phyloP scores from a whole-genome alignment of 92 coral and sea anemone genomes.

The Actinostola sp. region DNA sequence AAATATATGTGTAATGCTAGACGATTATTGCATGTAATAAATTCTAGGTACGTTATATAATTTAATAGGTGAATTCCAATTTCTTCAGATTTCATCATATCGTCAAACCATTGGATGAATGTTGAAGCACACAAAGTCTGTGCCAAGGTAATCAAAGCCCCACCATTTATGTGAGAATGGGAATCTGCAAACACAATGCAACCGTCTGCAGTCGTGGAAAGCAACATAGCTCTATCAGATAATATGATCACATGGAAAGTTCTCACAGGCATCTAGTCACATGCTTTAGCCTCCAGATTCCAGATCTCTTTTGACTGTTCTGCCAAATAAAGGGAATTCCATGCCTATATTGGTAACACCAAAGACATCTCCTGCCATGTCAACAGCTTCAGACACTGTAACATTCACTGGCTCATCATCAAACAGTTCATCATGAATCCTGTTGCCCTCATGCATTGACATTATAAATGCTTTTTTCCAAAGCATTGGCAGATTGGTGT shows the following conservation, averaged over 20 bases:
- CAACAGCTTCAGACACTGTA: conserved; percentile 3
- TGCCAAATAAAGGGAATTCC: neutral
- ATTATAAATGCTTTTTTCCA: neutral
- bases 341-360: neutral
- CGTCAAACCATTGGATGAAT: conserved; percentile 20
- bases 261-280: neutral
- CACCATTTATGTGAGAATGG: conserved; percentile 12
- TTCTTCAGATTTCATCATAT: conserved; percentile 6
- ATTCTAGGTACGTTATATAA: no score
- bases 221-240: conserved; percentile 16
- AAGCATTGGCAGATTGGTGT: neutral
- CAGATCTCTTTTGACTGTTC: neutral
- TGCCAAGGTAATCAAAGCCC: conserved; percentile 29
- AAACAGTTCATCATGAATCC: conserved; percentile 11
- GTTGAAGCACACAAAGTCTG: neutral
- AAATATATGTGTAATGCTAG: no score
- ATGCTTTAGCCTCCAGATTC: neutral
- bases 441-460: conserved; percentile 1
- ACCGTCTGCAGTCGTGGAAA: conserved; percentile 4
- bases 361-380: neutral
- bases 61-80: no score
- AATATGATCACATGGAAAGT: conserved; percentile 16
- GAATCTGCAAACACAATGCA: conserved; percentile 25
- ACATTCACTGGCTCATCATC: neutral
- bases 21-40: no score